A percentile compares a stretch with the other conserved stretches of the same genome.
phyloP scores from a whole-genome alignment of 2,797 vertebrate genomes.

The Staurois parvus region DNA sequence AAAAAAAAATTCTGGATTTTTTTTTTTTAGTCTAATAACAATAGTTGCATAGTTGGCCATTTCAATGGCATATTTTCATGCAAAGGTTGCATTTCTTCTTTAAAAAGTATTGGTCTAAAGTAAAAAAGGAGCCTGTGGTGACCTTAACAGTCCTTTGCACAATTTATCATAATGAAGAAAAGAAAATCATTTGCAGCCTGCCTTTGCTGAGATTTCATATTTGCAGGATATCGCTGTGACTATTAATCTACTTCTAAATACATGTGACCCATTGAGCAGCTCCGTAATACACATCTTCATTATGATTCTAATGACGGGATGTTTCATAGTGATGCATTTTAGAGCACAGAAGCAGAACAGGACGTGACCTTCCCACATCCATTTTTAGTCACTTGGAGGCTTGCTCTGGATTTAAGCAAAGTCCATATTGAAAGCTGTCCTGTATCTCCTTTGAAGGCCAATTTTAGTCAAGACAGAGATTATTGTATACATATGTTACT shows the following conservation, averaged over 20 bases:
- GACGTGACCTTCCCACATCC: background rate
- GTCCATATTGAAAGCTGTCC: background rate
- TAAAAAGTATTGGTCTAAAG: background rate
- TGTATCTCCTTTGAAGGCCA: background rate
- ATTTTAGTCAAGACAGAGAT: background rate
- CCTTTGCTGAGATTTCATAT: constrained; percentile 27
- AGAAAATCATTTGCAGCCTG: constrained; percentile 9
- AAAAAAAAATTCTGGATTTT: too few relatives aligned
- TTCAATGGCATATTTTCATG: background rate
- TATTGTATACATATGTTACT: too few relatives aligned
- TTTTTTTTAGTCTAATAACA: too few relatives aligned
- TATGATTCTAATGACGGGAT: constrained; percentile 12
- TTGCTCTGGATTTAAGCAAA: background rate
- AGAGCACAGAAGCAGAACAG: background rate
- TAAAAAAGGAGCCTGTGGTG: background rate
- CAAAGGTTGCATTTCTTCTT: too few relatives aligned
- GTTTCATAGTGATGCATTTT: background rate
- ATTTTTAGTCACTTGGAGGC: background rate
- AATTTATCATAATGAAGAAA: constrained; percentile 20
- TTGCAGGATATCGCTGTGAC: constrained; percentile 18
- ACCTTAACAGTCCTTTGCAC: background rate
- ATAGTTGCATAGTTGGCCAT: background rate
- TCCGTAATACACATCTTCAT: constrained; percentile 7
- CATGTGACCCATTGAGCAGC: constrained; percentile 18
- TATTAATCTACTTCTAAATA: constrained; percentile 27